Evolutionary conservation across 2,113 vertebrate species (phyloP).

Genomic region (Phocoena phocoena): DNA sequence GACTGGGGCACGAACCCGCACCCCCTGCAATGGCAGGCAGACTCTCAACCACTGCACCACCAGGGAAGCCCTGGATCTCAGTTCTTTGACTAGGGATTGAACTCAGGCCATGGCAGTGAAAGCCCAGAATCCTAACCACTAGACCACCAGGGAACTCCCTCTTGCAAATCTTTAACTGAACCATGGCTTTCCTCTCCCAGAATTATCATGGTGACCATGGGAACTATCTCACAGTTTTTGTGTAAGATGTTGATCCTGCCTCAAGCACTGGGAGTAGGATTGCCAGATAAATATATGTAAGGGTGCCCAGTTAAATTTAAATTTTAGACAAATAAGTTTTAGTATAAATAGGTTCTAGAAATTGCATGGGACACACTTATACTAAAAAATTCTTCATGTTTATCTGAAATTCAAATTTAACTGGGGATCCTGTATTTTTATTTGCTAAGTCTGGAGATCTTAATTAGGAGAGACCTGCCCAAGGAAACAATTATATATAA

Average conservation of each 20-base stretch:
- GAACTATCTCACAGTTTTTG: not conserved
- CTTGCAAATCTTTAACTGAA: not conserved
- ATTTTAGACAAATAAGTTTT: conserved; percentile 1
- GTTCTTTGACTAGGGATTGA: not conserved
- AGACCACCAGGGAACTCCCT: not conserved
- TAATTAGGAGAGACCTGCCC: not conserved
- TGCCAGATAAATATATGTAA: not conserved
- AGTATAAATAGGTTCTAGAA: not conserved
- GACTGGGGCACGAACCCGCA: too few relatives aligned
- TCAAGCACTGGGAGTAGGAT: not conserved
- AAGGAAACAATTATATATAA: not conserved
- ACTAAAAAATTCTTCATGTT: not conserved
- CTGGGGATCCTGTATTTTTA: not conserved
- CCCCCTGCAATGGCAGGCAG: too few relatives aligned
- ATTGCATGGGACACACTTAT: not conserved
- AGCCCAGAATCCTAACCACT: not conserved
- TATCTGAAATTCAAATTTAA: conserved; percentile 28
- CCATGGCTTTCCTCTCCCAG: not conserved
- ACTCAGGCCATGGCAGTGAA: not conserved
- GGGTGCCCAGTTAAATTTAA: not conserved
- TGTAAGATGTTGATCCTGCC: not conserved
- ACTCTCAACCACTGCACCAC: too few relatives aligned
- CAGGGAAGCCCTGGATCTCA: not conserved
- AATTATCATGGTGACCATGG: not conserved
- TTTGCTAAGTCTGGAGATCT: not conserved